Base-by-base conservation (phyloP, 2,113 vertebrate species). In the Macrotus californicus region DNA sequence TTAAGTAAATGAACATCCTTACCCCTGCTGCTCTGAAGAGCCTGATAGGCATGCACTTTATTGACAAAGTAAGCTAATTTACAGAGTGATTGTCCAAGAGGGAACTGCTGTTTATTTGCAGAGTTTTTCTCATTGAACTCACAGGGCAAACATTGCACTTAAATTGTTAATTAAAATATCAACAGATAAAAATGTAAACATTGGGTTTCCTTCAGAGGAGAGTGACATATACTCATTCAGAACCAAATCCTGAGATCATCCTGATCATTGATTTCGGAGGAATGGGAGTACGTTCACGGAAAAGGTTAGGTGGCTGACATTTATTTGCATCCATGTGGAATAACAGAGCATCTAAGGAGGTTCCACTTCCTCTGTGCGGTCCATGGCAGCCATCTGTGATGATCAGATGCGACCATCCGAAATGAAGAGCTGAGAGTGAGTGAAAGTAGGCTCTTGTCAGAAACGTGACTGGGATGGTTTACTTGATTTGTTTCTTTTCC, bases 1-100 rank as follows among this genome's bases (percentile, higher is more conserved):
- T 98, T 98, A 98, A 99, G 98, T 98, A 98, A 99, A 99, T 98
- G 98, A 98, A 98, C 98, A 98, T 98, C 98, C 97, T 98, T 98
- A 98, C 98, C 97, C 98, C 98, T 97, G 98, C 98, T 98, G 98
- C 98, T 98, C 94, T 97, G 98, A 96, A 98, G 97, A 97, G 97
- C 96, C 97, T 98, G 98, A 98, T 97, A 98, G 98, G 98, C 98
- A 98, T 98, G 98, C 69, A 96, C 98, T 98, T 98, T 98, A 98
- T 98, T 98, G 98, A 98, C 98, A 98, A 98, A 98, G 98, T 96
- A 98, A 99, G 98, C 98, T 98, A 96, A 98, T 98, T 98, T 98
- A 97, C 98, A 96, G 97, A 98, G 95, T 98, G 98, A 99, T 98
- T 98, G 98, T 98, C 98, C 98, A 98, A 98, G 97, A 98, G 98